These are phyloP conservation scores for Paramuricea clavata DNA, from an alignment of 92 coral and sea anemone species.

Conservation along the genomic window DNA sequence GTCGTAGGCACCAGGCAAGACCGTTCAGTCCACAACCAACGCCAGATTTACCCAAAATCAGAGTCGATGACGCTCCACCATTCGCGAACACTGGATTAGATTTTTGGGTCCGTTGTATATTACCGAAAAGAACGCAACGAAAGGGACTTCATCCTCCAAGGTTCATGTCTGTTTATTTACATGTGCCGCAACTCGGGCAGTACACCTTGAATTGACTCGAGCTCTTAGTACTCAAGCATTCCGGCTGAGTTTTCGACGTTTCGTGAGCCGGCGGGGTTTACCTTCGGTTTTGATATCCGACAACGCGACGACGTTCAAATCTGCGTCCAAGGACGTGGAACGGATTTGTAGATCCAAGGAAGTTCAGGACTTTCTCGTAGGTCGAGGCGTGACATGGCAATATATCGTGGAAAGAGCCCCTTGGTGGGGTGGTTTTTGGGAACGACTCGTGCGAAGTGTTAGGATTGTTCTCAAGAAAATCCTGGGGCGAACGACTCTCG, in stretches of 20 bases:
- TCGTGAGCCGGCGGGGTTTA: conserved; percentile 3
- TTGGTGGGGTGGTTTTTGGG: conserved; percentile 52
- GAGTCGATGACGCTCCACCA: conserved; percentile 60
- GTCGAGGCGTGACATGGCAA: conserved; percentile 28
- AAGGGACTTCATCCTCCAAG: not conserved
- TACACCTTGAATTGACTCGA: conserved; percentile 7
- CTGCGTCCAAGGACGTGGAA: not conserved
- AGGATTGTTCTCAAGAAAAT: not conserved
- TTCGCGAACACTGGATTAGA: conserved; percentile 58
- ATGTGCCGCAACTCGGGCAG: not conserved
- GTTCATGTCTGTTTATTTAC: no score
- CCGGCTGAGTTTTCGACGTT: conserved; percentile 8
- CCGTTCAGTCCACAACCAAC: conserved; percentile 44
- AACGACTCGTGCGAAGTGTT: conserved; percentile 1
- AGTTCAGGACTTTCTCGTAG: not conserved
- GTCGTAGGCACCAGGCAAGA: conserved; percentile 1
- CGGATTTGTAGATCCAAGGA: conserved; percentile 4
- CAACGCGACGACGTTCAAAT: no score
- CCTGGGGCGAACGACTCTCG: not conserved
- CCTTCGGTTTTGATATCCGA: not conserved
- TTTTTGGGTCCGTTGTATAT: conserved; percentile 57
- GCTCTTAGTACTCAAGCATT: not conserved
- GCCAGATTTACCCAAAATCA: conserved; percentile 44
- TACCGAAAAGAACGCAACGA: not conserved
- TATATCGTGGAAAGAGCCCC: conserved; percentile 54